Evolutionary conservation across 2,888 invertebrate species (phyloP).

Genomic region (Mythimna vitellina): DNA sequence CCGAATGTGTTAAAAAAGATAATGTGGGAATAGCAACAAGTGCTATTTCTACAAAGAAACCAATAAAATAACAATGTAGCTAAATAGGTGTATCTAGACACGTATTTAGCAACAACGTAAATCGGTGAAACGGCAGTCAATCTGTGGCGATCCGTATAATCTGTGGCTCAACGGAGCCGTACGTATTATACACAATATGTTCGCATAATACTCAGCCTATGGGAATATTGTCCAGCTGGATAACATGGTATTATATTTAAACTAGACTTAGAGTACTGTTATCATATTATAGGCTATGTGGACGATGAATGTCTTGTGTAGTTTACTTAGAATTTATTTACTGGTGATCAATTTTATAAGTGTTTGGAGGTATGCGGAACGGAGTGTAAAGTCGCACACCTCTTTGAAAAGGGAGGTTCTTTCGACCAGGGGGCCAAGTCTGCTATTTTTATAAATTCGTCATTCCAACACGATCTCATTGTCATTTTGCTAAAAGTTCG

Average conservation of each 20-base stretch:
- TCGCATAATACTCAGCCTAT: conserved; percentile 16
- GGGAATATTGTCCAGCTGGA: conserved; percentile 44
- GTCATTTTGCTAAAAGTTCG: no score
- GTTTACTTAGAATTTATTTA: background rate
- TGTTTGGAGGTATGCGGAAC: no score
- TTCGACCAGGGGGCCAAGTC: no score
- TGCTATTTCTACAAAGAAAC: no score
- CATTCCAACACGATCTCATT: no score
- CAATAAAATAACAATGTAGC: background rate
- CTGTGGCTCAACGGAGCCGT: conserved; percentile 33
- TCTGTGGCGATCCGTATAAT: conserved; percentile 49
- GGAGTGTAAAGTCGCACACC: no score
- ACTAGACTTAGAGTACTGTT: conserved; percentile 19
- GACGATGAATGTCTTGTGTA: background rate
- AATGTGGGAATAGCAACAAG: no score
- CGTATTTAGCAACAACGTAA: conserved; percentile 10
- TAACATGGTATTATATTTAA: conserved; percentile 25
- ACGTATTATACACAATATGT: conserved; percentile 50
- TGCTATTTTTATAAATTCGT: no score
- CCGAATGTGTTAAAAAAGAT: no score
- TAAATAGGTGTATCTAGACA: no score
- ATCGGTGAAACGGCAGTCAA: conserved; percentile 33
- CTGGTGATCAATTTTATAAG: no score
- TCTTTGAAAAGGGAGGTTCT: no score
- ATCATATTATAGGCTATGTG: conserved; percentile 14